Evolutionary conservation across 2,888 invertebrate genomes (phyloP), one percentile per base, ranked within the genome.

Genomic region (Leucoptera coffeella): DNA sequence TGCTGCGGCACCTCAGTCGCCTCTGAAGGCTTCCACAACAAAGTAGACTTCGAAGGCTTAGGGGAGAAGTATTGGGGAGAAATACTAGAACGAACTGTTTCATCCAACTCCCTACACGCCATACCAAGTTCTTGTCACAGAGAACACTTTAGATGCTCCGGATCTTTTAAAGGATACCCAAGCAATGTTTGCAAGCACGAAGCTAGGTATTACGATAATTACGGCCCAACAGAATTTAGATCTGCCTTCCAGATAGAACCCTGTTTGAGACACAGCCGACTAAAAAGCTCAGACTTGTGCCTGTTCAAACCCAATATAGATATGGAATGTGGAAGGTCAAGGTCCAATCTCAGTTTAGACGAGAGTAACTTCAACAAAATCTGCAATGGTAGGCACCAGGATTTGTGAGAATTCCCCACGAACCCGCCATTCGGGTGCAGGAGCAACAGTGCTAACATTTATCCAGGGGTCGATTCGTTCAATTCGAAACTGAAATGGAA

Each of bases 11-110:
- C 72, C 3, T 49, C 71, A 1, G 50, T 55, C 4, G 61, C 64
- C 7, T 72, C 72, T n/a, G 72, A 71, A 33, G 62, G 64, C 2
- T 43, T 69, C 13, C 61, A 64, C 31, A 61, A 65, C 11, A 71
- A 73, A 34, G 74, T 74, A 26, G 80, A 80, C 42, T 74, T 79
- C 35, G 81, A 81, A 42, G 79, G 80, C 0, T 60, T 80, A 1
- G 79, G 80, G 11, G 81, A 82, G 50, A 80, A 81, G 47, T 80
- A 80, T 43, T 82, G 82, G 81, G 81, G 82, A 13, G 85, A 85
- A 61, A 85, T 85, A 41, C 59, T 86, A 36, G 85, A 86, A 49
- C 69, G 85, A 5, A 85, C 85, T 1, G 78, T 85, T 6, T 85
- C 85, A 23, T 82, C 84, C 2, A 80, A 75, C 30, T 85, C 85